Evolutionary conservation across 1,140 invertebrate species (phyloP).

Genomic region (Drosophila athabasca): DNA sequence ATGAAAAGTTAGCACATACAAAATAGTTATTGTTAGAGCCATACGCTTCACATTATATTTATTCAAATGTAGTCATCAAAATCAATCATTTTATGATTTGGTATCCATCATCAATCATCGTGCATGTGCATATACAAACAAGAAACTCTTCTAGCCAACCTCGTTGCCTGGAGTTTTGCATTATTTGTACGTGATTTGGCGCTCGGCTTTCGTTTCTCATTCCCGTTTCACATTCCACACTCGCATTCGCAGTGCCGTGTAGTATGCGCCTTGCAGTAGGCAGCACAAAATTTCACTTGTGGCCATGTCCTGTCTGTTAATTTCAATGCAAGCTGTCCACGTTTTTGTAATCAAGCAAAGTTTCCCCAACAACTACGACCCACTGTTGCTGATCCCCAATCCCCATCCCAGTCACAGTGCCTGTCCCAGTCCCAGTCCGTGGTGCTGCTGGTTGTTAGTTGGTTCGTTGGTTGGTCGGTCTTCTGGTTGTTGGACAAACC

Average conservation of each 20-base stretch:
- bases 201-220: conserved; percentile 2
- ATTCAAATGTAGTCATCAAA: too few relatives aligned
- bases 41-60: too few relatives aligned
- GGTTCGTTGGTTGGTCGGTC: conserved; percentile 33
- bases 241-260: not conserved
- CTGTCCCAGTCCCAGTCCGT: conserved; percentile 21
- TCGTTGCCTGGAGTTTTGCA: conserved; percentile 41
- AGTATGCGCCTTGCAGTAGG: conserved; percentile 44
- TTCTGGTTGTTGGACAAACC: conserved; percentile 58
- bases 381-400: conserved; percentile 36
- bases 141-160: conserved; percentile 3
- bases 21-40: not conserved
- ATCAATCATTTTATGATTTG: too few relatives aligned
- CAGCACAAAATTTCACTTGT: conserved; percentile 75
- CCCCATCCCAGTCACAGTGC: not conserved
- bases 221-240: not conserved
- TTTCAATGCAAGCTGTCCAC: conserved; percentile 74
- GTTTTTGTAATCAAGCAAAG: conserved; percentile 79
- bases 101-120: not conserved
- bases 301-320: conserved; percentile 71
- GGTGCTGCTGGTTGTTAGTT: conserved; percentile 30
- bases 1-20: not conserved
- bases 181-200: conserved; percentile 64
- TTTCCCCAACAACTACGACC: conserved; percentile 73
- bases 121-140: too few relatives aligned